Base-by-base conservation (phyloP, 2,888 invertebrate genomes). In the Calliphora vomitoria region DNA sequence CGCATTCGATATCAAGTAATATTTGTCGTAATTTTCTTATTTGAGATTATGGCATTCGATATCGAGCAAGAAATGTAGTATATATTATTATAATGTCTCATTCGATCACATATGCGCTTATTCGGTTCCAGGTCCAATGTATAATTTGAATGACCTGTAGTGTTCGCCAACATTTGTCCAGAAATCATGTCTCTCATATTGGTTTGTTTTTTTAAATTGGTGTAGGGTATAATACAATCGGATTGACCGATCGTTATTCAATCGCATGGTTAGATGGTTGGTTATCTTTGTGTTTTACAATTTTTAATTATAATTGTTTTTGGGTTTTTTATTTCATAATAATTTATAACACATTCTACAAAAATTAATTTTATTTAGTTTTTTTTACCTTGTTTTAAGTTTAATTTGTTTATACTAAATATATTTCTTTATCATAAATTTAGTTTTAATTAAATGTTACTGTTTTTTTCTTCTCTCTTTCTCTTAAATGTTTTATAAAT, bases 271-370 rank as follows among this genome's bases (percentile, higher is more conserved):
- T 44, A n/a, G n/a, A n/a, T n/a, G 10, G 11, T 15, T 20, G 8
- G 50, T 55, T 55, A 18, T 11, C 3, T 60, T 31, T 4, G 13
- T 4, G 25, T 31, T 60, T 66, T 64, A 18, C 11, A 18, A 41
- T 8, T 41, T 41, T 66, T 18, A 41, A 47, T 66, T 66, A 18
- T 31, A 47, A 68, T 44, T 47, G 13, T 47, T 68, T 47, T 68
- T 25, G 8, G 18, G 2, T 60, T 41, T 64, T 64, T 15, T 64
- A 18, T 82, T 66, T 58, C 4, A 31, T 44, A 44, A 31, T 44
- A 44, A 18, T 41, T 58, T 69, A 53, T 78, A 82, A 86, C 66
- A 75, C 60, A 64, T 78, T 82, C 86, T 86, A 82, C 88, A 88
- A 79, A 86, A 88, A 20, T 72, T 83, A 20, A 50, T 80, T 74